These are phyloP conservation scores for Platyrinchus mystaceus DNA, from an alignment of 2,797 vertebrate genomes.

Conservation along the genomic window DNA sequence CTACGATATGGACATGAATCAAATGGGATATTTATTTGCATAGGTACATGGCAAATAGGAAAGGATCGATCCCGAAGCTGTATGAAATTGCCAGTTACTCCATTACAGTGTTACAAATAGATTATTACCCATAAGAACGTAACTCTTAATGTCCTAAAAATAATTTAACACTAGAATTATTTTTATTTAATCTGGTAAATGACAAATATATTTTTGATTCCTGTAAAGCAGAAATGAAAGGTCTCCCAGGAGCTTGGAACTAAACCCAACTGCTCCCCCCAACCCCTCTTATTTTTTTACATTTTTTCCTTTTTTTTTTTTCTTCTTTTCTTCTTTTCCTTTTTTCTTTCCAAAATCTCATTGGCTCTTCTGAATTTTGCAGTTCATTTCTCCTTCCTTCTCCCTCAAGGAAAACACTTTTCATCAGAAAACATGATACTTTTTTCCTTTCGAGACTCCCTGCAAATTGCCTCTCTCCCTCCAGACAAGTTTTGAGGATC, in stretches of 20 bases:
- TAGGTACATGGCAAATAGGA: conserved; percentile 28
- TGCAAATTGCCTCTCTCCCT: neutral
- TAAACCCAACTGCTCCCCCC: neutral
- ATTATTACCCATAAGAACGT: neutral
- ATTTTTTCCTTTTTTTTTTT: neutral
- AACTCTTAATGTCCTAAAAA: conserved; percentile 51
- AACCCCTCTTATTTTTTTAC: neutral
- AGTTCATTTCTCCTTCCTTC: neutral
- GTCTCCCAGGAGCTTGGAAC: conserved; percentile 48
- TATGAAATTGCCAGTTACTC: conserved; percentile 36
- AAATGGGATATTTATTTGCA: conserved; percentile 49
- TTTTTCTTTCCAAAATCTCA: neutral
- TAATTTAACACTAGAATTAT: conserved; percentile 32
- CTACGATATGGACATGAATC: neutral
- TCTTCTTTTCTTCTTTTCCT: neutral
- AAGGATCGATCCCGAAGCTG: neutral
- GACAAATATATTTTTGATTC: conserved; percentile 51
- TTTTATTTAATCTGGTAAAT: conserved; percentile 47
- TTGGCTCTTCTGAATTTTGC: neutral
- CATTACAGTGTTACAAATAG: conserved; percentile 34
- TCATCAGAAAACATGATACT: neutral
- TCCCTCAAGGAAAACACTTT: neutral
- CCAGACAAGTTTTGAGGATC: conserved; percentile 43
- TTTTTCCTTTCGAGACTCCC: neutral
- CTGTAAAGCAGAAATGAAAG: conserved; percentile 69